Percentiles rank a stretch among this genome's conserved stretches.
phyloP scores from a whole-genome alignment of 1,140 invertebrate genomes.

The Drosophila rufa region DNA sequence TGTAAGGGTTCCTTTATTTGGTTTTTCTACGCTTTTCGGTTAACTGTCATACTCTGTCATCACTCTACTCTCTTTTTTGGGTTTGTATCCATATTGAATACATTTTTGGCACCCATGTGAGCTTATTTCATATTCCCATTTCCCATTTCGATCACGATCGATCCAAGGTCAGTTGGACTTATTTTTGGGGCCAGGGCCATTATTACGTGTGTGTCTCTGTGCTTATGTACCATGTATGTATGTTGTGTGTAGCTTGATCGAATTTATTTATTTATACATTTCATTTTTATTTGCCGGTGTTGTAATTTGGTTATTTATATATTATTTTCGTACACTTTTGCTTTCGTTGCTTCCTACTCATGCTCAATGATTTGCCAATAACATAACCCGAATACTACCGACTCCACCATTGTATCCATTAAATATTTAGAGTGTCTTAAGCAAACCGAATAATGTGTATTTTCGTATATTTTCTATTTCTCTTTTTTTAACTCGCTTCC shows the following conservation, averaged over 20 bases:
- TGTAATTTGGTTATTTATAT: constrained; percentile 48
- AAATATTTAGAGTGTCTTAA: constrained; percentile 57
- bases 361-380: constrained; percentile 34
- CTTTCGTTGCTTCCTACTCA: constrained; percentile 57
- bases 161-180: constrained; percentile 31
- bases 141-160: constrained; percentile 32
- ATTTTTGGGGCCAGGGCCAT: constrained; percentile 40
- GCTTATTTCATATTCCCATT: constrained; percentile 26
- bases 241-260: constrained; percentile 11
- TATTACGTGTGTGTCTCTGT: constrained; percentile 24
- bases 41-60: constrained; percentile 22
- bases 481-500: constrained; percentile 81
- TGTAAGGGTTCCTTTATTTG: constrained; percentile 12
- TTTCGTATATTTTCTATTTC: constrained; percentile 83
- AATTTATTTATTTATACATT: constrained; percentile 40
- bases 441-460: constrained; percentile 79
- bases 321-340: constrained; percentile 25
- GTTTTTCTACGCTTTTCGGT: constrained; percentile 17
- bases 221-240: constrained; percentile 4
- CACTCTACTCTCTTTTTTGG: not conserved
- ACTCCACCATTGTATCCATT: constrained; percentile 49
- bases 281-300: constrained; percentile 48
- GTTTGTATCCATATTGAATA: not conserved
- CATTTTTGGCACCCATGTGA: constrained; percentile 12
- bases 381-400: constrained; percentile 56